Evolutionary conservation across 2,113 vertebrate species (phyloP), one percentile per base, ranked within the genome.

Genomic region (Plotosus lineatus): DNA sequence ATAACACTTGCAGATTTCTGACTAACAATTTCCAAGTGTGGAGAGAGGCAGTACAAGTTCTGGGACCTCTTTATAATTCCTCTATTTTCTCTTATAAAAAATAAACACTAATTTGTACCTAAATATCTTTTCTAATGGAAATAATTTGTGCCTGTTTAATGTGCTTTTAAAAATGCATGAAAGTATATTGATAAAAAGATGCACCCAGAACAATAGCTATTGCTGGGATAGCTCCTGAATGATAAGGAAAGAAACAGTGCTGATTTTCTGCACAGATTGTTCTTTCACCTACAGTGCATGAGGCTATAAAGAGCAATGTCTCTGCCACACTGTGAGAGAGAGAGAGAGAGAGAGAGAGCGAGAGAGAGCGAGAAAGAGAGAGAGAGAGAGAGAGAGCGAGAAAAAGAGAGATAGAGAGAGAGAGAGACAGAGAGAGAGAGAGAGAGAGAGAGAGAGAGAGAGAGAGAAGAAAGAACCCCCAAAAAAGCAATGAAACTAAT

Each of bases 401-500:
- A 61, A 40, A 12, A 69, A 66, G 63, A 38, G 58, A 12, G 31
- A 17, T 68, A 11, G 42, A 40, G 81, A 78, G 58, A 19, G 38
- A 61, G 9, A 40, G 15, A 69, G 69, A 11, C 38, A 40, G 81
- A 78, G 58, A 19, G 38, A 61, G 9, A 40, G 15, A 69, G n/a
- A 66, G 63, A 38, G 58, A 12, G 31, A 17, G 69, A 11, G 42
- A 40, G 81, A 78, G 69, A 11, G 42, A 40, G 81, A 78, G 58
- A 19, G 38, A 61, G 9, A 40, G 15, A 69, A 66, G 63, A 38
- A 63, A 12, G 31, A 17, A 40, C 5, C 9, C 33, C 1, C 3
- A 3, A 46, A 36, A 19, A 74, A 51, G 58, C 15, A 82, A 89
- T 71, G 81, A 89, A 73, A 63, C 33, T 60, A 66, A 50, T 42